Evolutionary conservation across 2,797 vertebrate species (phyloP).

Genomic region (Megalops cyprinoides): DNA sequence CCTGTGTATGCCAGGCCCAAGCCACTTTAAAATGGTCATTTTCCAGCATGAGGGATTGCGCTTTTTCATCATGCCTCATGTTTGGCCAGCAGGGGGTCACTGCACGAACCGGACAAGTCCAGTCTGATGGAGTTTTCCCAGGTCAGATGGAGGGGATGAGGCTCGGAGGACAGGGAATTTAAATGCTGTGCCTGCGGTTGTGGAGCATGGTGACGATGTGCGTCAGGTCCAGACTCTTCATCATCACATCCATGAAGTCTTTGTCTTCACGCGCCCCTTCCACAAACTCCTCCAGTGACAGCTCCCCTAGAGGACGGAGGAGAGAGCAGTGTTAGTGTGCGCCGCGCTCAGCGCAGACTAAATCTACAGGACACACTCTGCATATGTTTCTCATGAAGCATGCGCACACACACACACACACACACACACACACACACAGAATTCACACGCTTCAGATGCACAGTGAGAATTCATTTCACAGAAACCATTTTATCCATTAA

Average conservation of each 20-base stretch:
- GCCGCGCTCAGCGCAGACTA: conserved; percentile 14
- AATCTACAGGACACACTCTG: not conserved
- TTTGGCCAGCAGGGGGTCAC: not conserved
- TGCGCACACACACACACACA: too few relatives aligned
- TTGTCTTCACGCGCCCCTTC: conserved; percentile 82
- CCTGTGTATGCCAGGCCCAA: not conserved
- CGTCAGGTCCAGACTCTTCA: conserved; percentile 85
- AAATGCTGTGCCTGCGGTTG: conserved; percentile 78
- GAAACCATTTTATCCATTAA: too few relatives aligned
- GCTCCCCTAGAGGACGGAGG: conserved; percentile 72
- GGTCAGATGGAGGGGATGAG: not conserved
- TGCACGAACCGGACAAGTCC: not conserved
- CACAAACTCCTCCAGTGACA: conserved; percentile 88
- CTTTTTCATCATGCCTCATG: not conserved
- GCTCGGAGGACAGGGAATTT: conserved; percentile 40
- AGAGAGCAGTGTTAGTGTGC: not conserved
- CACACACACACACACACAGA: too few relatives aligned
- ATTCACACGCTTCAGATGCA: too few relatives aligned
- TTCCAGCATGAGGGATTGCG: not conserved
- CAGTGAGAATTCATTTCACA: too few relatives aligned
- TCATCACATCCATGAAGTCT: conserved; percentile 91
- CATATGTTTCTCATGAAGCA: too few relatives aligned
- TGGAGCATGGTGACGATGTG: conserved; percentile 90
- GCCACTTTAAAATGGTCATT: not conserved
- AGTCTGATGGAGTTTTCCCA: not conserved